Evolutionary conservation across 2,888 invertebrate genomes (phyloP), one percentile per base, ranked within the genome.

Genomic region (Hypselothyrea guttata): DNA sequence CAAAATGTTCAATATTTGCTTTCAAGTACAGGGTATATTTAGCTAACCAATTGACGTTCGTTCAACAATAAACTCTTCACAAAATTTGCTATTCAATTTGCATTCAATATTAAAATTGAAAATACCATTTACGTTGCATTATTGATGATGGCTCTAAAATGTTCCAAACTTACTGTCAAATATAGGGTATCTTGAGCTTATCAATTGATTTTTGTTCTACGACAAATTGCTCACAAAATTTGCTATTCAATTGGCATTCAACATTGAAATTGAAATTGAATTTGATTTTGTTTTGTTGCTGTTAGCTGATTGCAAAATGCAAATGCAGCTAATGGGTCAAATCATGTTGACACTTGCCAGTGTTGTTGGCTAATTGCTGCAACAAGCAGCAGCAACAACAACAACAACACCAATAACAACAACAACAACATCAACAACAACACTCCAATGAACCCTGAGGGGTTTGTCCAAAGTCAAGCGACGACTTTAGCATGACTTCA

Each of bases 351-450:
- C 79, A 76, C 74, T 60, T 67, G 46, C 44, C 66, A 65, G 66
- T 68, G 72, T 66, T 45, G 44, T 15, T 60, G 65, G 58, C 79
- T 79, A 79, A 79, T 79, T 79, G 79, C 79, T 40, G 51, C 73
- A 67, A 77, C 82, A 82, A 78, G 73, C 57, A 18, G 3, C 28
- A 37, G 40, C 55, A 28, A 33, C 35, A 62, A 2, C 37, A 35
- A 7, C 44, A 44, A 12, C 41, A 12, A 8, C 15, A 34, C 5
- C 13, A 31, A 35, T 31, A 16, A 8, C 33, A 27, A 8, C 33
- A 42, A 44, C 34, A 31, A 27, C 15, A 45, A 9, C 8, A 9
- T 9, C 30, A 27, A 8, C 40, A 16, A 22, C 31, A 37, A 48
- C 34, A 49, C 52, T 48, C 12, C 18, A 28, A 13, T 48, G 46